A percentile compares a stretch with the other conserved stretches of the same genome.
Conservation (phyloP, 2,113 vertebrate genomes). For the Mormyrus lacerda region DNA sequence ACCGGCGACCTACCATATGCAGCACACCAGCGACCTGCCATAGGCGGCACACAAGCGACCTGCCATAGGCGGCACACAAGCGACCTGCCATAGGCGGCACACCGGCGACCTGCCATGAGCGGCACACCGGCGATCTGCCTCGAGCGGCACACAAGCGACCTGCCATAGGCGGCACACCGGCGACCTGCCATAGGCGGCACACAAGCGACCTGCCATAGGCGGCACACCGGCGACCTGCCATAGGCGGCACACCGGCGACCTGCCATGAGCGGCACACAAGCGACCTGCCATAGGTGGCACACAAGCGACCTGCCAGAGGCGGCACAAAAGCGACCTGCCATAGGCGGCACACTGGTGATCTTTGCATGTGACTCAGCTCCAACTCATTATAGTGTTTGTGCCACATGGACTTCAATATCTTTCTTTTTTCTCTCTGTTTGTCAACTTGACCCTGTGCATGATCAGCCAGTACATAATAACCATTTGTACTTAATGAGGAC, state of each 20-base stretch:
- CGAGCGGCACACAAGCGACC: no score
- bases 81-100: neutral
- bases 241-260: neutral
- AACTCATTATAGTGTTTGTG: conserved; percentile 16
- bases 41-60: neutral
- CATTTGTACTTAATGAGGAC: conserved; percentile 18
- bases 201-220: no score
- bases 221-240: neutral
- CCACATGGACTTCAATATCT: neutral
- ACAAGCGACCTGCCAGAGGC: neutral
- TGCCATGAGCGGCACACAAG: no score
- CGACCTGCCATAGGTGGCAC: neutral
- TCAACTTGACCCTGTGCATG: conserved; percentile 20
- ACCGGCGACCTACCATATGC: neutral
- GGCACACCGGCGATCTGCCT: neutral
- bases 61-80: neutral
- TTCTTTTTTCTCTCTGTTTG: neutral
- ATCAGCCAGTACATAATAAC: conserved; percentile 20
- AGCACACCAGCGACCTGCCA: no score
- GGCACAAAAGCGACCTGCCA: no score
- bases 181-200: no score
- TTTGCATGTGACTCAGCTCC: neutral
- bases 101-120: neutral
- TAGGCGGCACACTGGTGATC: neutral
- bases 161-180: neutral